phyloP scores from a whole-genome alignment of 2,113 vertebrate genomes.

The Camelus dromedarius region DNA sequence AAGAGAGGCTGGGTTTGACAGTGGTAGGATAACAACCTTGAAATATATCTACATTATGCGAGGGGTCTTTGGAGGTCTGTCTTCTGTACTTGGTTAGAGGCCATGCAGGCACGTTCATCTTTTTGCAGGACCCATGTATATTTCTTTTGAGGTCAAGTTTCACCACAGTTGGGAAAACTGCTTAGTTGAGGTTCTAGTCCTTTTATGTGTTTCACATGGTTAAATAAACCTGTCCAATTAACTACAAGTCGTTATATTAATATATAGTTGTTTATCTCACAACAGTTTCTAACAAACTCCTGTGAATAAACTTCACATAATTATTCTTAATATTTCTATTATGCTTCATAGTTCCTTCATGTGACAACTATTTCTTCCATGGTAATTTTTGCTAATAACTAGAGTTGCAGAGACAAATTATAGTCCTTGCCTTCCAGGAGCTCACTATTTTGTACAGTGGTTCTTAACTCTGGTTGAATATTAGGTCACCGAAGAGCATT shows the following conservation, averaged over 20 bases:
- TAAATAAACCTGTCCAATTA: slow-evolving; percentile 44
- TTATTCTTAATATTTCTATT: slow-evolving; percentile 4
- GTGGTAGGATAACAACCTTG: slow-evolving; percentile 72
- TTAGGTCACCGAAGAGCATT: neutral
- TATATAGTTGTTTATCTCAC: slow-evolving; percentile 50
- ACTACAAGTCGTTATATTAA: slow-evolving; percentile 53
- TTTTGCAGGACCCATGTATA: slow-evolving; percentile 30
- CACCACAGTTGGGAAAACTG: slow-evolving; percentile 15
- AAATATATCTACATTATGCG: slow-evolving; percentile 67
- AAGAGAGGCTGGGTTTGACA: slow-evolving; percentile 67
- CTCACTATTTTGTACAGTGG: neutral
- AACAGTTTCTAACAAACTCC: slow-evolving; percentile 9
- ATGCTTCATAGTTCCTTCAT: neutral
- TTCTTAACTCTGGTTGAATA: neutral
- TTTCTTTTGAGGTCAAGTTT: slow-evolving; percentile 18
- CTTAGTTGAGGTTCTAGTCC: slow-evolving; percentile 32
- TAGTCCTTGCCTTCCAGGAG: neutral
- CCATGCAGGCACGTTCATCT: slow-evolving; percentile 1
- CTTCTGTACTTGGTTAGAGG: slow-evolving; percentile 51
- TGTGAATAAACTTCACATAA: neutral
- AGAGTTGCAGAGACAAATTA: neutral
- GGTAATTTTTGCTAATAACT: neutral
- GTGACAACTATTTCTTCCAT: neutral
- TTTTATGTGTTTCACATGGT: neutral
- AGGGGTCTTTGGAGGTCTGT: slow-evolving; percentile 45